A percentile compares a stretch with the other conserved stretches of the same genome.
phyloP scores from a whole-genome alignment of 2,888 invertebrate genomes.

The Mayetiola destructor region DNA sequence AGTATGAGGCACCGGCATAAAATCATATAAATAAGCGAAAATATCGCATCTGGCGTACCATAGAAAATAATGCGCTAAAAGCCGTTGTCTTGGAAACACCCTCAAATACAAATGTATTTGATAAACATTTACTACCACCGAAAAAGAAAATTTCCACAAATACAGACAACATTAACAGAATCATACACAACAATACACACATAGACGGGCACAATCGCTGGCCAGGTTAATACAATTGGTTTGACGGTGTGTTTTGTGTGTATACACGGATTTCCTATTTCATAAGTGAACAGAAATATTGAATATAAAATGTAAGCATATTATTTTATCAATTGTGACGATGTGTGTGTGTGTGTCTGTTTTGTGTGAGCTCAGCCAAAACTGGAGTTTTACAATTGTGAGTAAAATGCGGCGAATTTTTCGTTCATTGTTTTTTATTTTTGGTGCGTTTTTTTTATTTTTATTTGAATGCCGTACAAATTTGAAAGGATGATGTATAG shows the following conservation, averaged over 20 bases:
- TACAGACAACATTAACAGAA: background rate
- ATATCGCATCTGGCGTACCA: constrained; percentile 3
- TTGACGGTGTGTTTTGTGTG: too few relatives aligned
- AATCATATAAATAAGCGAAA: background rate
- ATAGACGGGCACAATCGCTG: background rate
- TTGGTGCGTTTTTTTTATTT: too few relatives aligned
- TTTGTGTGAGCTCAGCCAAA: too few relatives aligned
- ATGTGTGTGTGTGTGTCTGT: background rate
- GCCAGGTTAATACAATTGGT: too few relatives aligned
- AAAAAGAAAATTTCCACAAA: too few relatives aligned
- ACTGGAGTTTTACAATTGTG: too few relatives aligned
- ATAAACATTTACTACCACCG: background rate
- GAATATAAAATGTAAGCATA: too few relatives aligned
- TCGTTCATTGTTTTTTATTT: background rate
- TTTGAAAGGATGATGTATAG: too few relatives aligned
- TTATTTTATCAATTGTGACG: too few relatives aligned
- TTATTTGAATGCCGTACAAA: too few relatives aligned
- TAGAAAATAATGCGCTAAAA: background rate
- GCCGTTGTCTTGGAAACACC: constrained; percentile 11
- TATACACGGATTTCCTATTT: too few relatives aligned
- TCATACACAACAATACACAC: background rate
- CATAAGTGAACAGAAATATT: too few relatives aligned
- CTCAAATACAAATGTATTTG: constrained; percentile 7
- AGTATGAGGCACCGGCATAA: constrained; percentile 1
- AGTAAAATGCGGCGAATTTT: constrained; percentile 1